Percentiles rank a stretch among this genome's conserved stretches.
These are phyloP conservation scores for Cerastis rubricosa DNA, from an alignment of 2,888 invertebrate species.

Conservation along the genomic window DNA sequence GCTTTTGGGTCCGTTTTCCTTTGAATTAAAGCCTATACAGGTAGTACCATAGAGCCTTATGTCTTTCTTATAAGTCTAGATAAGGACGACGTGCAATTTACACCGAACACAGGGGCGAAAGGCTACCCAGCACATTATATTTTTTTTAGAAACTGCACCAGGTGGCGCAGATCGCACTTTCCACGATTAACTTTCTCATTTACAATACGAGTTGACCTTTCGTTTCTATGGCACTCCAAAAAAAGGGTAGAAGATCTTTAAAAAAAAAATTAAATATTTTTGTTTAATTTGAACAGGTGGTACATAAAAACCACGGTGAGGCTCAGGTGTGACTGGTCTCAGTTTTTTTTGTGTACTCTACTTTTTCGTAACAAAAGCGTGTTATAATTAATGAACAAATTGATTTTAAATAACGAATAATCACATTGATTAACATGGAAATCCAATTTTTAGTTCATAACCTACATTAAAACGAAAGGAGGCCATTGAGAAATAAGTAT, in stretches of 20 bases:
- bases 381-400: slow-evolving; percentile 6
- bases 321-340: no score
- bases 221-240: slow-evolving; percentile 84
- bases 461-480: slow-evolving; percentile 68
- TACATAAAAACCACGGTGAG: background rate
- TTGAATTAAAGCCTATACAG: background rate
- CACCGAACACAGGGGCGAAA: slow-evolving; percentile 64
- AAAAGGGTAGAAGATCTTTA: slow-evolving; percentile 69
- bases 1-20: background rate
- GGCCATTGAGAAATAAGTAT: slow-evolving; percentile 66
- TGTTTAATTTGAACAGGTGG: slow-evolving; percentile 14
- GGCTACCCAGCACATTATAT: slow-evolving; percentile 68
- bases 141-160: slow-evolving; percentile 83
- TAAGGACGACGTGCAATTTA: slow-evolving; percentile 35
- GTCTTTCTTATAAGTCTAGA: slow-evolving; percentile 16
- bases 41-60: background rate
- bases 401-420: slow-evolving; percentile 33
- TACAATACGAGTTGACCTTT: slow-evolving; percentile 88
- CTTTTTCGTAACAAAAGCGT: slow-evolving; percentile 1
- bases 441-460: slow-evolving; percentile 63
- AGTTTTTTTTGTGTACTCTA: background rate
- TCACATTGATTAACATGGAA: slow-evolving; percentile 48
- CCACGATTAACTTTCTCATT: slow-evolving; percentile 90
- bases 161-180: slow-evolving; percentile 87
- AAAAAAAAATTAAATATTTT: no score